These are phyloP conservation scores for Dendrocopos noguchii DNA, from an alignment of 2,113 vertebrate species.

Conservation along the genomic window DNA sequence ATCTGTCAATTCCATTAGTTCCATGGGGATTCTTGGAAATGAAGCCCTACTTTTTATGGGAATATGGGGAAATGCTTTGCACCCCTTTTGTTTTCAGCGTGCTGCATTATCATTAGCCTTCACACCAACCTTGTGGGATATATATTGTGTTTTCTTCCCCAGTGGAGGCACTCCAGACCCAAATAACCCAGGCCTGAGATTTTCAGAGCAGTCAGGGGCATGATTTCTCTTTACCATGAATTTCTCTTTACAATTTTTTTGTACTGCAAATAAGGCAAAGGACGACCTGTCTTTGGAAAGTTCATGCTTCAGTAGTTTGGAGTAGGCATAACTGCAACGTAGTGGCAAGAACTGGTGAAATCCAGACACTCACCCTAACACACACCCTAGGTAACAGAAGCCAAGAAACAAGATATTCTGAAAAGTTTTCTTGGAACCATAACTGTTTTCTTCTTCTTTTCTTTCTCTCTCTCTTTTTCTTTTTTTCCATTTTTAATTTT, in stretches of 20 bases:
- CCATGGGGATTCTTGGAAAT: neutral
- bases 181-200: neutral
- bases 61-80: neutral
- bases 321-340: neutral
- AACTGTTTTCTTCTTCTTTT: neutral
- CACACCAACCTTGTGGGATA: neutral
- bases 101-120: neutral
- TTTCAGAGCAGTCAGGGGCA: neutral
- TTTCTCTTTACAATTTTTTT: neutral
- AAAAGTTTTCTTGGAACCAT: neutral
- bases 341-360: neutral
- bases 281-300: neutral
- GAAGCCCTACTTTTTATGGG: neutral
- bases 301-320: neutral
- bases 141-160: neutral
- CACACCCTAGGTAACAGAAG: neutral
- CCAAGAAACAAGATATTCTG: neutral
- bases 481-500: accelerated
- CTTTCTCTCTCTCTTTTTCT: no score
- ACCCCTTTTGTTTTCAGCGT: neutral
- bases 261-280: neutral
- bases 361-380: neutral
- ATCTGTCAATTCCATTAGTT: neutral
- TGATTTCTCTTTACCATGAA: neutral
- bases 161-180: neutral